Evolutionary conservation across 2,888 invertebrate species (phyloP), one percentile per base, ranked within the genome.

Genomic region (Kuschelorhynchus macadamiae): DNA sequence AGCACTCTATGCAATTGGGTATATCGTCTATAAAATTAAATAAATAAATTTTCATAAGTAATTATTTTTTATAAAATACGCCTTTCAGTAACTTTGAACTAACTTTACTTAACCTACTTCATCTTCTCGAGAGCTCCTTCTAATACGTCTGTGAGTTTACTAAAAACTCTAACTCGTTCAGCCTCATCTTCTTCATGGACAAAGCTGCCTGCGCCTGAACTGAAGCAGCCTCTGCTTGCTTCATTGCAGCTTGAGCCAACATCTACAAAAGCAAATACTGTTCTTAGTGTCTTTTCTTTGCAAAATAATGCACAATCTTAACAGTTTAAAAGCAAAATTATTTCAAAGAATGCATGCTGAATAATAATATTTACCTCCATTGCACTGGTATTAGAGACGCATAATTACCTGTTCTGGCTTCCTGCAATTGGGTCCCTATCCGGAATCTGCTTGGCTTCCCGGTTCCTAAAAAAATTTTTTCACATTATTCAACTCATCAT

Each of bases 371-470:
- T 53, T 14, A 53, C 36, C 18, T 53, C 39, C 53, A 53, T 53
- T 50, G 50, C 50, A 8, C 12, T 50, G 30, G 30, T 50, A 50
- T 50, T 50, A 50, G 32, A 25, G 49, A 21, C 17, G 49, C 49
- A 21, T 49, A 49, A 25, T 21, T 49, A 50, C 32, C 11, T 32
- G 16, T 33, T 30, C 32, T 50, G 32, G 50, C 50, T 30, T 50
- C 50, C 11, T 50, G 16, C 32, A 32, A 50, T 32, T 50, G 50
- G 11, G 50, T 50, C 16, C 33, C 50, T 50, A 33, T 50, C 11
- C 50, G 50, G 16, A 50, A 30, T 50, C 50, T 50, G 50, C 50
- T 50, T 25, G 50, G 32, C 50, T 50, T 50, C 32, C 50, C 32
- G 7, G 50, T 32, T 25, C 17, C 17, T 44, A 44, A 44, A 44